phyloP scores from a whole-genome alignment of 1,140 invertebrate species.

The Mesaphorura yosii region DNA sequence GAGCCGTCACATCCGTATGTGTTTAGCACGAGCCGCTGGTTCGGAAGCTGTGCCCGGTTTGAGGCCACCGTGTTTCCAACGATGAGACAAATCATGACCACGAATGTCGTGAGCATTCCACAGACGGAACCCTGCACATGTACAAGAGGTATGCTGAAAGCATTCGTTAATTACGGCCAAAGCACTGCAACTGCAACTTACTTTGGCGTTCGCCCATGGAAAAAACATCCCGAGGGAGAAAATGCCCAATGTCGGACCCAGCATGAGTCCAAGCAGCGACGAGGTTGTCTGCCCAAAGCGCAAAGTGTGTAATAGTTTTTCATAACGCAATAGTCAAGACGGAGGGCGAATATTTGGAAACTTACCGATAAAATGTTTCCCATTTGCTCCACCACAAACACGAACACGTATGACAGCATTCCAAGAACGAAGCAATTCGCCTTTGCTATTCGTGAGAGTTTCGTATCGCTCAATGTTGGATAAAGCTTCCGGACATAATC shows the following conservation, averaged over 20 bases:
- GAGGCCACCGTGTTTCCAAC: slow-evolving; percentile 16
- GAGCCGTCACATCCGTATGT: not conserved
- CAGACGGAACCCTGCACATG: not conserved
- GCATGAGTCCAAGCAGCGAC: slow-evolving; percentile 22
- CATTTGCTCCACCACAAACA: slow-evolving; percentile 27
- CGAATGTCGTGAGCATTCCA: not conserved
- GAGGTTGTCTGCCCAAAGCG: not conserved
- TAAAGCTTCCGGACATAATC: slow-evolving; percentile 26
- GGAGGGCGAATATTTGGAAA: not conserved
- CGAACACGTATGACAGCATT: slow-evolving; percentile 23
- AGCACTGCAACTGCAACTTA: slow-evolving; percentile 34
- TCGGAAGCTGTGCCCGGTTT: slow-evolving; percentile 9
- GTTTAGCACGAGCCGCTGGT: slow-evolving; percentile 11
- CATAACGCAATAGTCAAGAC: not conserved
- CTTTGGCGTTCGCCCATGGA: slow-evolving; percentile 55
- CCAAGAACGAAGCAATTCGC: slow-evolving; percentile 20
- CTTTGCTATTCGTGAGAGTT: slow-evolving; percentile 23
- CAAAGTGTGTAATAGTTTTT: not conserved
- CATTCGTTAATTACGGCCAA: not conserved
- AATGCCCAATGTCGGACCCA: slow-evolving; percentile 59
- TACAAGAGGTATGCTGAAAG: not conserved
- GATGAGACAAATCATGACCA: not conserved
- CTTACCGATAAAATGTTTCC: slow-evolving; percentile 27
- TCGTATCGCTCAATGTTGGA: slow-evolving; percentile 20
- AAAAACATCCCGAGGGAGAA: slow-evolving; percentile 67